Base-by-base conservation (phyloP, 2,888 invertebrate genomes). In the Drosophila tanythrix region DNA sequence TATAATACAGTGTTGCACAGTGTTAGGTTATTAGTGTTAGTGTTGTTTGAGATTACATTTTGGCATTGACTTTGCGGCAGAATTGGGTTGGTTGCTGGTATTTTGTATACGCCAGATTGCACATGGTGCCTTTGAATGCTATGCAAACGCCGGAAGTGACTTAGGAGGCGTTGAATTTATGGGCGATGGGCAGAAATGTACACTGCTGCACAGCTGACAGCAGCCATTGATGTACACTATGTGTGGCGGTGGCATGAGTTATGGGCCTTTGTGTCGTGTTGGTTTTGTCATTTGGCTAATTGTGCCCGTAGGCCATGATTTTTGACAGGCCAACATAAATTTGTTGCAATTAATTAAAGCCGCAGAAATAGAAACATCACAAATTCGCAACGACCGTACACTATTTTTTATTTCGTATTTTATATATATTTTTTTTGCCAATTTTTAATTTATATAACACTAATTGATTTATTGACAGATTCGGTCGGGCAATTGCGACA, bases 381-480 rank as follows among this genome's bases (percentile, higher is more conserved):
- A 71, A 31, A 60, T 67, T 33, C 60, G 38, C 70, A 68, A 13
- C 48, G 33, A 29, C 55, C 61, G 74, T 78, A 76, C 80, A 80
- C 74, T 65, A 67, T 58, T 43, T 43, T 61, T 55, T 35, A 27
- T 38, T 18, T 51, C 21, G 11, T 60, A 59, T 61, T 33, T 31
- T 8, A 46, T 25, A 25, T 15, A 8, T 46, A 27, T 67, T 53
- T 67, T 60, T 48, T 46, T 48, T 35, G 21, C 15, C 53, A 31
- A 48, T 55, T 66, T 81, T 81, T 86, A 82, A 87, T 87, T 87
- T 87, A 88, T 87, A 69, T 83, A 79, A 71, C 81, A 82, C 75
- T 87, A 87, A 87, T 87, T 87, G 87, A 87, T 87, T 87, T 87
- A 87, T 87, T 87, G 87, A 88, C 88, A 79, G 83, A 81, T 83